These are phyloP conservation scores for Bovichtus variegatus DNA, from an alignment of 2,797 vertebrate genomes.

Conservation along the genomic window DNA sequence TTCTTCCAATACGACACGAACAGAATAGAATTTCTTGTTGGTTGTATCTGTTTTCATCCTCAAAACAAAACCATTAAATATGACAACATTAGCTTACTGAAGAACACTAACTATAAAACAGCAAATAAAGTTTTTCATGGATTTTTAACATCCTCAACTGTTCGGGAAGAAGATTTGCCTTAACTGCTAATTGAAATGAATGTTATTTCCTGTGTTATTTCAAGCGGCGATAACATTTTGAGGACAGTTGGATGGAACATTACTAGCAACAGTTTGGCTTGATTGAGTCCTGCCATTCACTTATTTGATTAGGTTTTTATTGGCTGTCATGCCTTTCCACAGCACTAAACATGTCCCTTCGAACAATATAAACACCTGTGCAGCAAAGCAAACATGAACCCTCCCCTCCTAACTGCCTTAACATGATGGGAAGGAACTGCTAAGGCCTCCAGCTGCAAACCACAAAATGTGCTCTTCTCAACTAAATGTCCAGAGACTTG, in stretches of 20 bases:
- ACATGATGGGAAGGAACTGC: conserved; percentile 15
- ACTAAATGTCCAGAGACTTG: conserved; percentile 17
- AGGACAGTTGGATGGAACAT: background rate
- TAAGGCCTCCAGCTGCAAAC: conserved; percentile 32
- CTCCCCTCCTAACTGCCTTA: conserved; percentile 64
- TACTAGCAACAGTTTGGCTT: background rate
- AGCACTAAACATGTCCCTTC: conserved; percentile 12
- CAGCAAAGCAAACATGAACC: conserved; percentile 16
- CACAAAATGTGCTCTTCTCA: conserved; percentile 39
- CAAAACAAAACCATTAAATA: background rate
- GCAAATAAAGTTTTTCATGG: background rate
- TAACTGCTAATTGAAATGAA: conserved; percentile 37
- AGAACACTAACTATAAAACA: conserved; percentile 10
- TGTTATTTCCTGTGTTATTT: conserved; percentile 24
- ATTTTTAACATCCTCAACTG: background rate
- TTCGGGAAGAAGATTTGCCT: conserved; percentile 39
- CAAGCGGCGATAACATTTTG: background rate
- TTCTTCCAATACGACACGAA: background rate
- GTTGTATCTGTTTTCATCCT: background rate
- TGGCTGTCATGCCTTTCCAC: background rate
- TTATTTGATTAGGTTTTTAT: background rate
- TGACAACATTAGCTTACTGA: background rate
- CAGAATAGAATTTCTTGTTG: background rate
- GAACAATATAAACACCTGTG: background rate
- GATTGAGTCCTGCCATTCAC: background rate